Evolutionary conservation across 2,113 vertebrate species (phyloP), one percentile per base, ranked within the genome.

Genomic region (Notothenia coriiceps): DNA sequence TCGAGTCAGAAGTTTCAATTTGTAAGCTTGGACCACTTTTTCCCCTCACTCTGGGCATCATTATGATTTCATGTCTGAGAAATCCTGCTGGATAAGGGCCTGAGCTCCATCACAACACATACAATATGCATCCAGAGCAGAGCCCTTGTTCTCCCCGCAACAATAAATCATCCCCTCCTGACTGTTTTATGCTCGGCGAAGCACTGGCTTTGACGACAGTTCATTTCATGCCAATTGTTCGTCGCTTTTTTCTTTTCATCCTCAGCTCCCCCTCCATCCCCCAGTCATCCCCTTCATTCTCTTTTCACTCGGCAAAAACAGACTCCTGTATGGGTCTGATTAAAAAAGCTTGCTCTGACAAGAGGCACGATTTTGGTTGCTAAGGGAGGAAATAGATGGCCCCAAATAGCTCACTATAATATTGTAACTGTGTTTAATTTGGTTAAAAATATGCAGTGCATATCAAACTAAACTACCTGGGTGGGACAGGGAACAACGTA

Each of bases 151-250:
- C 88, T 78, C 74, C n/a, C 65, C 14, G 77, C 10, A 4, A 88
- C 87, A 83, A 90, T 92, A 93, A 91, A 91, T 91, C 87, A 85
- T 75, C 78, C 72, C 70, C 72, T 74, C 72, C 82, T 72, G 89
- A 83, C 85, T 86, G 78, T 85, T 91, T 89, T 86, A 82, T 83
- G 89, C 88, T 89, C 79, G 33, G 84, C 10, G 57, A 80, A 82
- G 86, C 87, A 59, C 57, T 2, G 72, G 77, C 82, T 87, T 87
- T 83, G 88, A 91, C 77, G 82, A 88, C 86, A 84, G 67, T 92
- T 93, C 86, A 92, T 91, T 91, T 91, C 89, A 91, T 91, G 88
- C 70, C 86, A 86, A 89, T 92, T 91, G 85, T 91, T 79, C 52
- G 5, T 2, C 13, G 49, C 52, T 43, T 82, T 80, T 64, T 67